Evolutionary conservation across 1,140 invertebrate genomes (phyloP).

Genomic region (Maconellicoccus hirsutus): DNA sequence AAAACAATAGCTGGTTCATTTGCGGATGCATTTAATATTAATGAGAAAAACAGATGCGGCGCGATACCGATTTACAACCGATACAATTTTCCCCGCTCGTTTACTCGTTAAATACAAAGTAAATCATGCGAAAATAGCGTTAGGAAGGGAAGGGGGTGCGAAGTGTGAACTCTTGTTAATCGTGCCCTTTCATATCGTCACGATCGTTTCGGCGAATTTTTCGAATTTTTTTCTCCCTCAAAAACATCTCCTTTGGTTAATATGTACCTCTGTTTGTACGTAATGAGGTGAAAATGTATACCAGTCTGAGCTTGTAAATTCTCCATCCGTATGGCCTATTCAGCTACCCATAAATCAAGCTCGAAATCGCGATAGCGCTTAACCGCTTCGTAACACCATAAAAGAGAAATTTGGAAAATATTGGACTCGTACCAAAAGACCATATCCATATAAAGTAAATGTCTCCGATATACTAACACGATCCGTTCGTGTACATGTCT

Average conservation of each 20-base stretch:
- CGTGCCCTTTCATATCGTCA: too few species aligned
- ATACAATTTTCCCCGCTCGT: too few species aligned
- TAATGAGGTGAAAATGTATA: too few species aligned
- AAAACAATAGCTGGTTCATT: conserved; percentile 4
- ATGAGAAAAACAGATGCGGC: background rate
- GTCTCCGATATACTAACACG: background rate
- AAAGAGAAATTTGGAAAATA: conserved; percentile 5
- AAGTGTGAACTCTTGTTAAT: too few species aligned
- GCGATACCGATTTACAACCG: background rate
- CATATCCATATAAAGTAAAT: background rate
- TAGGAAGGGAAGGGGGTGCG: too few species aligned
- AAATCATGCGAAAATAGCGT: too few species aligned
- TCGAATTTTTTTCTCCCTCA: too few species aligned
- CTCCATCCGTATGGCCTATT: background rate
- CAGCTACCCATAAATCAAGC: background rate
- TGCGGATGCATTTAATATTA: background rate
- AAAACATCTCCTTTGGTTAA: too few species aligned
- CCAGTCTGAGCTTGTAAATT: too few species aligned
- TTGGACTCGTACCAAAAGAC: background rate
- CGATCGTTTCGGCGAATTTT: too few species aligned
- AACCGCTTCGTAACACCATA: background rate
- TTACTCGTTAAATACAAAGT: too few species aligned
- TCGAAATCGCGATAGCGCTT: background rate
- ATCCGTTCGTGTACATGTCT: background rate
- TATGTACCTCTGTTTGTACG: too few species aligned